Evolutionary conservation across 2,797 vertebrate genomes (phyloP).

Genomic region (Pteronotus mesoamericanus): DNA sequence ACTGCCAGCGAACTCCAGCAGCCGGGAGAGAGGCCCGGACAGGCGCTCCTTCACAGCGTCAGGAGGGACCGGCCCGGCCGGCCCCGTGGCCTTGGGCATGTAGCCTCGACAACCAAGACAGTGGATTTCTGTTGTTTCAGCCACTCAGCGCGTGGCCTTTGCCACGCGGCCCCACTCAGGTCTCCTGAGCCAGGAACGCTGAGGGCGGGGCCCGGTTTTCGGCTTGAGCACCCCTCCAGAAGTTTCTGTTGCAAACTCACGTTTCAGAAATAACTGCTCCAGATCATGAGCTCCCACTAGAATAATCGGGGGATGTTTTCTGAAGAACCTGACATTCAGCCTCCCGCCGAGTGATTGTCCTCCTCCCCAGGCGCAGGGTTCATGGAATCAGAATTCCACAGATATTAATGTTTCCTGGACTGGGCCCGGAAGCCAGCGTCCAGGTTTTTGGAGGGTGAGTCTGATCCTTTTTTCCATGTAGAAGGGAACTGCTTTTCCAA

Average conservation of each 20-base stretch:
- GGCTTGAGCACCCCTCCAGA: background rate
- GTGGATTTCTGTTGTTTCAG: background rate
- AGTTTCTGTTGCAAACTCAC: background rate
- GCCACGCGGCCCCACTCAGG: background rate
- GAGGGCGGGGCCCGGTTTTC: background rate
- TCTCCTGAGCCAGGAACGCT: accelerated
- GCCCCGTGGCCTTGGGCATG: too few species aligned
- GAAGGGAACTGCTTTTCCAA: background rate
- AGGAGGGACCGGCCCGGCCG: background rate
- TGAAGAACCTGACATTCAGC: background rate
- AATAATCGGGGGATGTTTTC: background rate
- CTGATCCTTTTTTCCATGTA: background rate
- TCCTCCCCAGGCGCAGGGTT: background rate
- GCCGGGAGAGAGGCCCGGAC: background rate
- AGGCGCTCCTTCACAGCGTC: background rate
- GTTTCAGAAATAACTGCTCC: background rate
- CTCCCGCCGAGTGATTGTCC: background rate
- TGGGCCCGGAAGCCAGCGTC: too few species aligned
- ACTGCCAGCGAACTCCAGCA: background rate
- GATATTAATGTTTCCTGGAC: background rate
- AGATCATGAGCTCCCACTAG: background rate
- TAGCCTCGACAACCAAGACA: background rate
- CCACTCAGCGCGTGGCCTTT: background rate
- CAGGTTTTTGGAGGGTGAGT: background rate
- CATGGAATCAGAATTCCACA: background rate